phyloP scores from a whole-genome alignment of 2,888 invertebrate genomes.

The Cheilosia grossa region DNA sequence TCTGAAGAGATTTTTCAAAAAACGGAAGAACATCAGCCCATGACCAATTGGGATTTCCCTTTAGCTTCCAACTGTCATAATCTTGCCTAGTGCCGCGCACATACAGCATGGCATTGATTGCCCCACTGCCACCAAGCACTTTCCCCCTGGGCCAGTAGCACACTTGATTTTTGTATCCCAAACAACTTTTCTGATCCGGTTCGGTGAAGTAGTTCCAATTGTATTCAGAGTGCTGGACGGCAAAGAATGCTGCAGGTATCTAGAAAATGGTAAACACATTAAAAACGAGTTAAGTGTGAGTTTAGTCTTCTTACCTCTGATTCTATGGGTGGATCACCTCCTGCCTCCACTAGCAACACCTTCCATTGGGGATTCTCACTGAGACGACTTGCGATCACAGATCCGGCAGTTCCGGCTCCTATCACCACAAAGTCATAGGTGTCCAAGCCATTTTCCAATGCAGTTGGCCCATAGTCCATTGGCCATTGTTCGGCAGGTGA shows the following conservation, averaged over 20 bases:
- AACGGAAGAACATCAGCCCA: conserved; percentile 90
- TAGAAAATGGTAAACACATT: not conserved
- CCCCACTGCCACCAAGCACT: conserved; percentile 87
- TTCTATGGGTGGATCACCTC: conserved; percentile 57
- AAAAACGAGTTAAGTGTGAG: no score
- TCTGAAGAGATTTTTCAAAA: conserved; percentile 88
- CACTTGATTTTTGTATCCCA: conserved; percentile 76
- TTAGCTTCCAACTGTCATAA: conserved; percentile 86
- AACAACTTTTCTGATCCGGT: conserved; percentile 76
- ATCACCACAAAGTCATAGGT: conserved; percentile 49
- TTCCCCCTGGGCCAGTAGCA: conserved; percentile 86
- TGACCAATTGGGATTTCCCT: conserved; percentile 87
- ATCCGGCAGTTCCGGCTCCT: conserved; percentile 72
- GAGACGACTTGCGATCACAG: conserved; percentile 76
- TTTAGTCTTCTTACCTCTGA: not conserved
- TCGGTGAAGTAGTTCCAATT: conserved; percentile 79
- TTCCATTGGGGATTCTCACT: conserved; percentile 78
- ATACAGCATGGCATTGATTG: conserved; percentile 87
- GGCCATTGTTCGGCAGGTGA: conserved; percentile 84
- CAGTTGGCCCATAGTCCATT: conserved; percentile 79
- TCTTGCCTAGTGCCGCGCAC: conserved; percentile 86
- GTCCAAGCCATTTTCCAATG: conserved; percentile 77
- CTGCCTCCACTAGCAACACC: conserved; percentile 77
- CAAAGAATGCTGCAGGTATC: conserved; percentile 3
- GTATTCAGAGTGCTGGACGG: conserved; percentile 76